These are phyloP conservation scores for Leiothrix lutea DNA, from an alignment of 2,113 vertebrate genomes.

Conservation along the genomic window DNA sequence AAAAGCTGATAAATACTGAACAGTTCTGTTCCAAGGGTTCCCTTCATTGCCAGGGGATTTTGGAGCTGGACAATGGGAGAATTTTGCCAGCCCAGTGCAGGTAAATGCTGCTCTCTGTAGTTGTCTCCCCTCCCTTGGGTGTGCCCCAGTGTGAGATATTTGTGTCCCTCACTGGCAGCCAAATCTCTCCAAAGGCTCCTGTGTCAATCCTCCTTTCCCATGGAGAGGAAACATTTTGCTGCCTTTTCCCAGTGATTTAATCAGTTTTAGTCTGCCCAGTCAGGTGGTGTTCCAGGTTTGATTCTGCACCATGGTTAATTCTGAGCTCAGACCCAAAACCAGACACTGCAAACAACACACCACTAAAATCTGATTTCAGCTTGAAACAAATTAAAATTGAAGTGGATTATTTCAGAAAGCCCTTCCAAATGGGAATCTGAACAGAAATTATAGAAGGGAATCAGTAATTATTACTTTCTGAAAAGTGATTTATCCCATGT, in stretches of 20 bases:
- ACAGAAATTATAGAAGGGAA: not conserved
- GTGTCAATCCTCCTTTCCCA: not conserved
- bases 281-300: not conserved
- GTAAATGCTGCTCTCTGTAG: not conserved
- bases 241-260: not conserved
- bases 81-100: not conserved
- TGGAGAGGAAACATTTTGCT: not conserved
- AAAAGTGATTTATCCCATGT: not conserved
- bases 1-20: not conserved
- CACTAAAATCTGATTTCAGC: not conserved
- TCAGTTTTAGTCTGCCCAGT: not conserved
- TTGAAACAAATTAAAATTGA: not conserved
- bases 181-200: not conserved
- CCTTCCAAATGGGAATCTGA: not conserved
- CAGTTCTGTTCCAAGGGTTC: not conserved
- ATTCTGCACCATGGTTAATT: not conserved
- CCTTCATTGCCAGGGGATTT: not conserved
- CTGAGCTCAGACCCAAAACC: not conserved
- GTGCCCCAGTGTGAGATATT: not conserved
- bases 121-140: fast-evolving
- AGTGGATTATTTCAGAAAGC: not conserved
- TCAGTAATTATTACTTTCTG: not conserved
- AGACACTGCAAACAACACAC: not conserved
- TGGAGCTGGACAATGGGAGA: not conserved
- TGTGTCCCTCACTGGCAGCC: not conserved